Conservation (phyloP, 2,113 vertebrate genomes). For the Chaetodon trifascialis region DNA sequence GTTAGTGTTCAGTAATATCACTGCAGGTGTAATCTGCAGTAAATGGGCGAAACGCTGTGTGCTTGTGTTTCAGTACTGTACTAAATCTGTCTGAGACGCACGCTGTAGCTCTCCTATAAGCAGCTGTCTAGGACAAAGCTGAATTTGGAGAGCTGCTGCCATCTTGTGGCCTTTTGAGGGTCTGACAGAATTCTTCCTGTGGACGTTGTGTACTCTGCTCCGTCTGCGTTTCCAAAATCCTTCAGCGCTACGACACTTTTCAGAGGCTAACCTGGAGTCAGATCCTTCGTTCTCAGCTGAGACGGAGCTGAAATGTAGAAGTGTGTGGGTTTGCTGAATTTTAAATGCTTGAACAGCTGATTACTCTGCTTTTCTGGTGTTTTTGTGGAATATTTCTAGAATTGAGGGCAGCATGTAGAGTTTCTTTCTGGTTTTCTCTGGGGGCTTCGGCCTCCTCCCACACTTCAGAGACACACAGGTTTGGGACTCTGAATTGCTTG, state of each 20-base stretch:
- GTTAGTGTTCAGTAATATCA: background rate
- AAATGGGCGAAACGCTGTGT: background rate
- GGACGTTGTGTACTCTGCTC: background rate
- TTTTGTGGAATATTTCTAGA: no score
- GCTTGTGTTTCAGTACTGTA: background rate
- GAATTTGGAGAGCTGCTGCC: slow-evolving; percentile 40
- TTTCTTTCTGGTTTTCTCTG: no score
- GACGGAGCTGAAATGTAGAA: background rate
- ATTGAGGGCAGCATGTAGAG: no score
- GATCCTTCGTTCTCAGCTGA: background rate
- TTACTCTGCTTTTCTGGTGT: no score
- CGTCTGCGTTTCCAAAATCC: background rate
- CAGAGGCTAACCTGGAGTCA: background rate
- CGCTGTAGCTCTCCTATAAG: background rate
- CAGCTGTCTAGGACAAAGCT: background rate
- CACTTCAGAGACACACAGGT: no score
- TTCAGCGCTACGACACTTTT: background rate
- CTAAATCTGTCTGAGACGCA: background rate
- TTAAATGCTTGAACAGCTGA: no score
- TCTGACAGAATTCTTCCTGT: background rate
- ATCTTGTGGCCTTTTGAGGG: slow-evolving; percentile 32
- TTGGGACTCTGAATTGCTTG: no score
- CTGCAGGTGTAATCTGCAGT: background rate
- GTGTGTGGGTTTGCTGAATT: background rate
- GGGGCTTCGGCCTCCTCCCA: no score